Percentiles rank a stretch among this genome's conserved stretches.
Evolutionary conservation across 2,113 vertebrate species (phyloP).

Genomic region (Pipa parva): DNA sequence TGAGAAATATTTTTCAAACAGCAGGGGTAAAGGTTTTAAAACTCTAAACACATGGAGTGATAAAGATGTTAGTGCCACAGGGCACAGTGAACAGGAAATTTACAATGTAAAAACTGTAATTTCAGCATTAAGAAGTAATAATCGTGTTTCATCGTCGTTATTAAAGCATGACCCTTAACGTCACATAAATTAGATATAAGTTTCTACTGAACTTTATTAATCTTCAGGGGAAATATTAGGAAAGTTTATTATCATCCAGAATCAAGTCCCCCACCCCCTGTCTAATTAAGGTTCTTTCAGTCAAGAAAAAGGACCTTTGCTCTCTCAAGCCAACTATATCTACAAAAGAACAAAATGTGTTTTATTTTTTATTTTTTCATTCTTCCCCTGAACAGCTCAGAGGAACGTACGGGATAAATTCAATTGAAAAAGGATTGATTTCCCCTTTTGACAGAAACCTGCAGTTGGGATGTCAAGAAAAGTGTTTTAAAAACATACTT

Average conservation of each 20-base stretch:
- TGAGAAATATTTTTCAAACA: conserved; percentile 99
- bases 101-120: conserved; percentile 97
- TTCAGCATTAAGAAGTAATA: conserved; percentile 99
- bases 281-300: conserved; percentile 42
- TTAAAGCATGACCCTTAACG: conserved; percentile 97
- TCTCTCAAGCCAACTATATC: conserved; percentile 40
- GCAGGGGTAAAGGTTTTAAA: conserved; percentile 99
- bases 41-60: conserved; percentile 99
- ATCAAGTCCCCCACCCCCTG: conserved; percentile 46
- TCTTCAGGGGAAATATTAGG: conserved; percentile 71
- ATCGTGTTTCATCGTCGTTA: conserved; percentile 99
- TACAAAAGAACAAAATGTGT: conserved; percentile 1
- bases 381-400: too few relatives aligned
- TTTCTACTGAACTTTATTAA: conserved; percentile 78
- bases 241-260: conserved; percentile 69
- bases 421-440: too few relatives aligned
- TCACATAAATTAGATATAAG: conserved; percentile 86
- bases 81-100: conserved; percentile 89
- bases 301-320: conserved; percentile 48
- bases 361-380: too few relatives aligned
- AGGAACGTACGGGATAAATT: too few relatives aligned
- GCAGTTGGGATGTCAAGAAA: too few relatives aligned
- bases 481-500: too few relatives aligned
- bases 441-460: too few relatives aligned
- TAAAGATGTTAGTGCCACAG: conserved; percentile 99